Conservation (phyloP, 2,113 vertebrate genomes). For the Eira barbara region DNA sequence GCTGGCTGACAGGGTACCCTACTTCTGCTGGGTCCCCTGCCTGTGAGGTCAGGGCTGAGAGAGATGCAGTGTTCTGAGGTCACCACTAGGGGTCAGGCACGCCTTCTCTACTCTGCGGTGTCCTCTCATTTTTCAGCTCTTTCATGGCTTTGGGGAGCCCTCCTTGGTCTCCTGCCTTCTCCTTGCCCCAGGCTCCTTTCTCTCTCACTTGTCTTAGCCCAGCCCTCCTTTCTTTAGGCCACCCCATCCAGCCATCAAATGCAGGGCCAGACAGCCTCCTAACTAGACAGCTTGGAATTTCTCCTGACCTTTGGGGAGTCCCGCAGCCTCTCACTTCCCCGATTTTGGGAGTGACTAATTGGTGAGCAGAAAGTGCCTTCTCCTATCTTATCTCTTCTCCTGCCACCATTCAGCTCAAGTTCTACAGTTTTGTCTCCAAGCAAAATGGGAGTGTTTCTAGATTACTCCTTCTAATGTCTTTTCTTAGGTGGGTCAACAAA, state of each 20-base stretch:
- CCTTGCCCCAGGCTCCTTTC: background rate
- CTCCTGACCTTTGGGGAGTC: background rate
- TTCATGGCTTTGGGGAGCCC: background rate
- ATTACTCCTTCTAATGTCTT: background rate
- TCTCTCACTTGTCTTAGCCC: background rate
- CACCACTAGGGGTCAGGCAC: slow-evolving; percentile 49
- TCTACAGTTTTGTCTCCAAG: background rate
- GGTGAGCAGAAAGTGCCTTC: background rate
- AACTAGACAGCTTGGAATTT: background rate
- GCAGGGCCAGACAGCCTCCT: background rate
- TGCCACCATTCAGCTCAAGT: background rate
- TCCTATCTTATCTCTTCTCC: background rate
- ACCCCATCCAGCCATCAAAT: background rate
- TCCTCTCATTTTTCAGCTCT: background rate
- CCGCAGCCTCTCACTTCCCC: background rate
- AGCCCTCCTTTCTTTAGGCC: background rate
- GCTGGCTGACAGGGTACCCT: background rate
- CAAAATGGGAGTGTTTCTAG: background rate
- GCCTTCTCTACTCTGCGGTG: background rate
- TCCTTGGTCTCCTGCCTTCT: background rate
- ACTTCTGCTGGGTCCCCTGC: no score
- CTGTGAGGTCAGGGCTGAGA: background rate
- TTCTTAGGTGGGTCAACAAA: background rate
- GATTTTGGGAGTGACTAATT: background rate
- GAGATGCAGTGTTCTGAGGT: background rate